A percentile compares a stretch with the other conserved stretches of the same genome.
Evolutionary conservation across 2,888 invertebrate genomes (phyloP).

Genomic region (Hartigia nigra): DNA sequence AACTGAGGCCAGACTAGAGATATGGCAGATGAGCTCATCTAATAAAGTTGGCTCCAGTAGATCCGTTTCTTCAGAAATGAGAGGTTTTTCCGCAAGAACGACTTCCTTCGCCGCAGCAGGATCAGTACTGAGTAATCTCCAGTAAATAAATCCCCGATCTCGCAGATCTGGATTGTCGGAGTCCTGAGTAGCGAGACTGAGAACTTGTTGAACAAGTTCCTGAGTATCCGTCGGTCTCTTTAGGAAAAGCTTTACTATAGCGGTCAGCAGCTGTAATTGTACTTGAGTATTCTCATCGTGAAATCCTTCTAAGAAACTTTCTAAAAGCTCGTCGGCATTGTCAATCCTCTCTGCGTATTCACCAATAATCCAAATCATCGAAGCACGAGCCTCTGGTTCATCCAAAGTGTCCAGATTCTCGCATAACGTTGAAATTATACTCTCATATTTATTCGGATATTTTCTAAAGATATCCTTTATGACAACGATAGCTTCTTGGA

Average conservation of each 20-base stretch:
- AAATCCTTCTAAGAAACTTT: slow-evolving; percentile 98
- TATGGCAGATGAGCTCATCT: slow-evolving; percentile 98
- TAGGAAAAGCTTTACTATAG: slow-evolving; percentile 97
- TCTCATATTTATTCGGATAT: slow-evolving; percentile 99
- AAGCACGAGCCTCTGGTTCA: slow-evolving; percentile 98
- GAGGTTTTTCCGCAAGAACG: slow-evolving; percentile 97
- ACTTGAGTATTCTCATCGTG: slow-evolving; percentile 97
- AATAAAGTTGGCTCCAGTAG: slow-evolving; percentile 95
- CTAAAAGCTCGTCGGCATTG: slow-evolving; percentile 97
- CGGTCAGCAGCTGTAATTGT: slow-evolving; percentile 95
- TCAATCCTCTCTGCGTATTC: slow-evolving; percentile 99
- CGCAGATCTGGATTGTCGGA: slow-evolving; percentile 98
- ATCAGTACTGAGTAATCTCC: slow-evolving; percentile 98
- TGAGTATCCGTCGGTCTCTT: slow-evolving; percentile 99
- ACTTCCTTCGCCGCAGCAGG: slow-evolving; percentile 99
- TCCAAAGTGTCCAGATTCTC: slow-evolving; percentile 99
- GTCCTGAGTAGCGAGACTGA: slow-evolving; percentile 89
- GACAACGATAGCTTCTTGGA: slow-evolving; percentile 99
- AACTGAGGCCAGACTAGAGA: slow-evolving; percentile 96
- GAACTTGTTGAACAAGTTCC: slow-evolving; percentile 96
- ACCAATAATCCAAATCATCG: slow-evolving; percentile 96
- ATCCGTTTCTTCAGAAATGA: slow-evolving; percentile 99
- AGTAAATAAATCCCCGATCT: slow-evolving; percentile 99
- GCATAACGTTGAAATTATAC: slow-evolving; percentile 98
- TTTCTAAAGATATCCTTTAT: slow-evolving; percentile 98